phyloP scores from a whole-genome alignment of 2,888 invertebrate species.

The Trachelus troglodyta region DNA sequence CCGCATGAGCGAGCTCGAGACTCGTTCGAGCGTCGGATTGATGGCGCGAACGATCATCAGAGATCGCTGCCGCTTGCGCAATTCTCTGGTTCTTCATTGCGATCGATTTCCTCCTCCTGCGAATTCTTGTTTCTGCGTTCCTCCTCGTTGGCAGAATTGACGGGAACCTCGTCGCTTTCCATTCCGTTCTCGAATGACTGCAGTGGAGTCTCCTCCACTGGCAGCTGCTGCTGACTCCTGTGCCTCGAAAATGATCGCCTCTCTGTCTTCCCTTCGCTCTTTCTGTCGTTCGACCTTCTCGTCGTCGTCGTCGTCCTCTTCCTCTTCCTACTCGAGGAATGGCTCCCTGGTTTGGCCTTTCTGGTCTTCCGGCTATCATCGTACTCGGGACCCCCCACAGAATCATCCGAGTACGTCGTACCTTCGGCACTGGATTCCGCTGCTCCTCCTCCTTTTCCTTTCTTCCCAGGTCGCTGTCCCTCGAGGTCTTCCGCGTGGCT shows the following conservation, averaged over 20 bases:
- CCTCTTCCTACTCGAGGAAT: too few species aligned
- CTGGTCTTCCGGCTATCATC: background rate
- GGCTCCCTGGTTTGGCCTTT: too few species aligned
- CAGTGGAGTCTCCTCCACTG: conserved; percentile 20
- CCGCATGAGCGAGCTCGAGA: too few species aligned
- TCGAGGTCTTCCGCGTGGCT: conserved; percentile 12
- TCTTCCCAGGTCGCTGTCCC: conserved; percentile 27
- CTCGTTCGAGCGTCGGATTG: too few species aligned
- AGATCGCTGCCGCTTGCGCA: conserved; percentile 29
- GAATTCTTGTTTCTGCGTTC: background rate
- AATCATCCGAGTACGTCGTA: conserved; percentile 15
- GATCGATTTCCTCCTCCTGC: conserved; percentile 24
- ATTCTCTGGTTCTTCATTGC: conserved; percentile 17
- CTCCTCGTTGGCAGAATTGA: too few species aligned
- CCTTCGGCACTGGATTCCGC: conserved; percentile 23
- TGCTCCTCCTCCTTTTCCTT: background rate
- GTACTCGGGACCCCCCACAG: background rate
- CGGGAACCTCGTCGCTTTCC: conserved; percentile 10
- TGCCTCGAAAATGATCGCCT: conserved; percentile 28
- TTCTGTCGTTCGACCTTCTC: conserved; percentile 12
- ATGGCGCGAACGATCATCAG: background rate
- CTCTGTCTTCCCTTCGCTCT: conserved; percentile 20
- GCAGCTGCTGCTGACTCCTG: conserved; percentile 25
- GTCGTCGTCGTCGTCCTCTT: too few species aligned
- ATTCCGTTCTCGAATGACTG: conserved; percentile 11